phyloP scores from a whole-genome alignment of 2,888 invertebrate species.

The Eilema griseolum region DNA sequence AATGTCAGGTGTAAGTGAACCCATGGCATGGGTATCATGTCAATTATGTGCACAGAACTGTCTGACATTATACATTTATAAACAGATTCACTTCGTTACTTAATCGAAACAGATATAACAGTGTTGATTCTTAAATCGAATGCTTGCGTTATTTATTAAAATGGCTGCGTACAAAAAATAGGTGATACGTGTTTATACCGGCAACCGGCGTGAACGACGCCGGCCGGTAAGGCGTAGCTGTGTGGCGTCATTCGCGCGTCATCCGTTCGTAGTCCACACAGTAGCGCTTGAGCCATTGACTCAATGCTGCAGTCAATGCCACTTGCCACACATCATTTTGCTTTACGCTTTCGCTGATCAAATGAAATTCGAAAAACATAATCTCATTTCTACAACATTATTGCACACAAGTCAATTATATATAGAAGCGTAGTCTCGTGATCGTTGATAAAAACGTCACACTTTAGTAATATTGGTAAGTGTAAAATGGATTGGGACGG shows the following conservation, averaged over 20 bases:
- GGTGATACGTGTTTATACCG: slow-evolving; percentile 32
- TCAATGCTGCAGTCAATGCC: slow-evolving; percentile 52
- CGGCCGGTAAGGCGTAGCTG: slow-evolving; percentile 33
- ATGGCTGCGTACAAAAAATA: slow-evolving; percentile 13
- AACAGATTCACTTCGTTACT: neutral
- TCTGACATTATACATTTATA: neutral
- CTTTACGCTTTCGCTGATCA: slow-evolving; percentile 38
- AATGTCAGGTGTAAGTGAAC: slow-evolving; percentile 19
- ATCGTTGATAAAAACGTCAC: slow-evolving; percentile 26
- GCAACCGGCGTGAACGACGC: slow-evolving; percentile 19
- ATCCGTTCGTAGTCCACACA: slow-evolving; percentile 44
- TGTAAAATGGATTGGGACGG: slow-evolving; percentile 33
- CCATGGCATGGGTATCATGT: slow-evolving; percentile 22
- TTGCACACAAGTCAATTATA: slow-evolving; percentile 2
- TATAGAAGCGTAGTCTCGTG: slow-evolving; percentile 15
- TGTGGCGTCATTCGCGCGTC: slow-evolving; percentile 53
- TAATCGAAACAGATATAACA: slow-evolving; percentile 1
- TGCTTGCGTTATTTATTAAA: slow-evolving; percentile 6
- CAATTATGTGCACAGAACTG: slow-evolving; percentile 18
- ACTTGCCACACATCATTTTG: slow-evolving; percentile 34
- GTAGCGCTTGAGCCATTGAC: slow-evolving; percentile 52
- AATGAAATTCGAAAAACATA: slow-evolving; percentile 16
- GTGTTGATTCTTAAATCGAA: neutral
- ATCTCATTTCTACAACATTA: neutral
- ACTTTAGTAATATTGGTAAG: slow-evolving; percentile 24